Percentiles rank a stretch among this genome's conserved stretches.
These are phyloP conservation scores for Gobionotothen gibberifrons DNA, from an alignment of 2,797 vertebrate genomes.

Conservation along the genomic window DNA sequence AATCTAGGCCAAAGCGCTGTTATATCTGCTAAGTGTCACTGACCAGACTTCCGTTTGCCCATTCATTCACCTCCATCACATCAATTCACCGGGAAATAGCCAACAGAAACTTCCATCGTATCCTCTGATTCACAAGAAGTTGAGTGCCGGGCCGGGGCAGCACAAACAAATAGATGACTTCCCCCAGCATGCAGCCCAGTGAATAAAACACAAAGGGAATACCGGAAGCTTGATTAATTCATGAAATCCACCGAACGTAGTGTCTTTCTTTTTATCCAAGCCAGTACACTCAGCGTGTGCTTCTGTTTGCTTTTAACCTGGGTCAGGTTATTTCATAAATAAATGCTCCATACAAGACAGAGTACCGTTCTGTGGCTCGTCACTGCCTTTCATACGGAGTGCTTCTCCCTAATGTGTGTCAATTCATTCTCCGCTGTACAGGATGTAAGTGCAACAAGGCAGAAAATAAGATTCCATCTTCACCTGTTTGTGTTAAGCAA, in stretches of 20 bases:
- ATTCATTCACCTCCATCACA: slow-evolving; percentile 70
- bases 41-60: slow-evolving; percentile 60
- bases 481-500: slow-evolving; percentile 51
- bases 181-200: slow-evolving; percentile 55
- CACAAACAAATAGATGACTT: slow-evolving; percentile 49
- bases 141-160: slow-evolving; percentile 34
- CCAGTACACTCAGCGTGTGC: slow-evolving; percentile 47
- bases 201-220: slow-evolving; percentile 72
- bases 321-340: slow-evolving; percentile 60
- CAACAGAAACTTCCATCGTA: slow-evolving; percentile 45
- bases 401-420: slow-evolving; percentile 36
- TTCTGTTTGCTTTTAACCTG: slow-evolving; percentile 63
- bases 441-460: slow-evolving; percentile 47
- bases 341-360: slow-evolving; percentile 43
- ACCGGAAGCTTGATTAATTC: slow-evolving; percentile 80
- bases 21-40: slow-evolving; percentile 73
- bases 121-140: slow-evolving; percentile 58
- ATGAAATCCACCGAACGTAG: slow-evolving; percentile 68
- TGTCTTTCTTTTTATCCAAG: slow-evolving; percentile 55
- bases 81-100: slow-evolving; percentile 47
- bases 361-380: slow-evolving; percentile 25
- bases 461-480: slow-evolving; percentile 45
- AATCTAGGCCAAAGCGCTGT: slow-evolving; percentile 79
- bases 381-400: slow-evolving; percentile 39
- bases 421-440: slow-evolving; percentile 49